Evolutionary conservation across 1,140 invertebrate genomes (phyloP), one percentile per base, ranked within the genome.

Genomic region (Hypsibius dujardini): DNA sequence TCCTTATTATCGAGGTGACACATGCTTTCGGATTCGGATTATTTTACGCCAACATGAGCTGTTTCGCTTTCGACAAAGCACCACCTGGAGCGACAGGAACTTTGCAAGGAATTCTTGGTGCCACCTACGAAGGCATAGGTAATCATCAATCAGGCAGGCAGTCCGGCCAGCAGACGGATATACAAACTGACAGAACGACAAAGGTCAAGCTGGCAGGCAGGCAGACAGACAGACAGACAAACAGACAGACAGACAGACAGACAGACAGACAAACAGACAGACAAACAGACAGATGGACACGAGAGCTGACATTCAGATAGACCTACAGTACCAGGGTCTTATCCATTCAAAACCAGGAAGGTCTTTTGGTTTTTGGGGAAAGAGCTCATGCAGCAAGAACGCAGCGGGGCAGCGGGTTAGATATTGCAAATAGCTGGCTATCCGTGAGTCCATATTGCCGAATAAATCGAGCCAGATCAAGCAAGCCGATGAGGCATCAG

Each of bases 11-110:
- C 47, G 92, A 95, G 79, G 77, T 91, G 71, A 79, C 90, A 3
- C 90, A 94, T 80, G 90, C 90, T 15, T 80, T 92, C 2, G 90
- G 90, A 0, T 90, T 90, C 77, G 90, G 91, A 14, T 82, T 95
- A 72, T 89, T 90, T 76, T 95, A 90, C 81, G 62, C 62, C 62
- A 7, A 3, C 42, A 67, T 67, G 62, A 67, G 12, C 12, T 15
- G 42, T 42, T 67, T 15, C 45, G 62, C 62, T 12, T 67, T 67
- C 42, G 62, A 12, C 12, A 67, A 67, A 42, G 62, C 62, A 45
- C 62, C 62, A 0, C 12, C 45, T 3, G 62, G 62, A 15, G 42
- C 3, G 45, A 67, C 12, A 42, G 62, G 12, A 12, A 67, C 62
- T 7, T 42, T 67, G 42, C 62, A 67, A 42, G 62, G 62, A 45